Conservation (phyloP, 1,140 invertebrate genomes). For the Melipona quadrifasciata region DNA sequence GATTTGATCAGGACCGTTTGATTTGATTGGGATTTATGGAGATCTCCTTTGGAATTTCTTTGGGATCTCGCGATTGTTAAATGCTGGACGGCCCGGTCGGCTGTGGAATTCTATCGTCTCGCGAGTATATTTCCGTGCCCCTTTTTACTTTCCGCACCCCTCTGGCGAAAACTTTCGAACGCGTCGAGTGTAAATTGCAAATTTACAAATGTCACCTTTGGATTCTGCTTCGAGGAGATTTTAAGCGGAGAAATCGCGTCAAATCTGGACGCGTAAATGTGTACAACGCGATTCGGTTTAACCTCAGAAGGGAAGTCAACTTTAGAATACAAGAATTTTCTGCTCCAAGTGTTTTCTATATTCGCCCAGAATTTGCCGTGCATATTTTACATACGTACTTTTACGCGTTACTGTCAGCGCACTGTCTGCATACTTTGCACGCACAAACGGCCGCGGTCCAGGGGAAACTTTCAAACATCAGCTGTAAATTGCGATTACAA, state of each 20-base stretch:
- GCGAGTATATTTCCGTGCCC: background rate
- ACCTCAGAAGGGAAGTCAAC: too few relatives aligned
- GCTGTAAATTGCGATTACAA: background rate
- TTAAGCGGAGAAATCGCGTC: background rate
- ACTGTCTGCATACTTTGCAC: too few relatives aligned
- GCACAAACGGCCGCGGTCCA: too few relatives aligned
- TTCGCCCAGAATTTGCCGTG: background rate
- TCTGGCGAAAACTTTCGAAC: too few relatives aligned
- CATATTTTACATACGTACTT: too few relatives aligned
- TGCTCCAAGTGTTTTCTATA: background rate
- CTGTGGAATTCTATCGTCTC: background rate
- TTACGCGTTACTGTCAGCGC: too few relatives aligned
- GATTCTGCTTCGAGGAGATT: background rate
- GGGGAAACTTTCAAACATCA: background rate
- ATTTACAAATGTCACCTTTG: background rate
- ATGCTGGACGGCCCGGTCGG: background rate
- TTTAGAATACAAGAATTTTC: too few relatives aligned
- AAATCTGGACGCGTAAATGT: background rate
- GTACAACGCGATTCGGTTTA: background rate
- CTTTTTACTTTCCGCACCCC: too few relatives aligned
- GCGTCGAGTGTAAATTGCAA: background rate
- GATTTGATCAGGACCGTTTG: background rate
- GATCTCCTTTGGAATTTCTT: background rate
- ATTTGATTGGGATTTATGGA: slow-evolving; percentile 9
- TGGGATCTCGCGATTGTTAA: background rate